Percentiles rank a stretch among this genome's conserved stretches.
Conservation (phyloP, 2,888 invertebrate species). For the Portevinia maculata region DNA sequence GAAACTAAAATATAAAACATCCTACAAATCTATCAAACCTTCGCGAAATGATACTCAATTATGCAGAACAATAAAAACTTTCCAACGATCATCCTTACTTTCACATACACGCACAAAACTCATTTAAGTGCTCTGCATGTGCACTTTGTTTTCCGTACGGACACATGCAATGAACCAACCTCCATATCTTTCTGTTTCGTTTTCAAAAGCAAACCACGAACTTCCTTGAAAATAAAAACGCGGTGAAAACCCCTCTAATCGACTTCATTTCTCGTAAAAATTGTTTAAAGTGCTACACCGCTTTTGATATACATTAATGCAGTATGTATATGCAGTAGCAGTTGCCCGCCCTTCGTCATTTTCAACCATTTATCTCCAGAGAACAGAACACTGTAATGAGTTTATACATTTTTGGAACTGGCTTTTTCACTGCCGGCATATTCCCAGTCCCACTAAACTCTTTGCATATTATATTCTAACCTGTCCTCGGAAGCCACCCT, state of each 20-base stretch:
- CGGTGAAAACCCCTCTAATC: constrained; percentile 16
- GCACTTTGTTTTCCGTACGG: not conserved
- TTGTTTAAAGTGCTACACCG: constrained; percentile 1
- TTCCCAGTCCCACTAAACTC: constrained; percentile 53
- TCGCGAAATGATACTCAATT: not conserved
- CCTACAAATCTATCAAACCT: not conserved
- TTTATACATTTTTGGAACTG: constrained; percentile 45
- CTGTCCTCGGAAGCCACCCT: constrained; percentile 18
- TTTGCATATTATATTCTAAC: constrained; percentile 58
- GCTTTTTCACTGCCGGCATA: constrained; percentile 50
- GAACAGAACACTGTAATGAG: constrained; percentile 51
- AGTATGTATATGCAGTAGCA: not conserved
- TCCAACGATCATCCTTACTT: constrained; percentile 1
- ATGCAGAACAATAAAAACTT: constrained; percentile 17
- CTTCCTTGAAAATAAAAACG: constrained; percentile 18
- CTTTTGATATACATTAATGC: constrained; percentile 55
- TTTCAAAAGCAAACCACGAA: constrained; percentile 21
- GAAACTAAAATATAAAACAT: too few relatives aligned
- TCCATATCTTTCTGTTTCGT: constrained; percentile 6
- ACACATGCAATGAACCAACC: constrained; percentile 19
- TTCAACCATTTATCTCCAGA: not conserved
- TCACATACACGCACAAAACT: constrained; percentile 16
- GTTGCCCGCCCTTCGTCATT: not conserved
- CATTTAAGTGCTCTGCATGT: not conserved
- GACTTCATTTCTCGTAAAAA: constrained; percentile 48